Evolutionary conservation across 2,888 invertebrate genomes (phyloP).

Genomic region (Toxonevra muliebris): DNA sequence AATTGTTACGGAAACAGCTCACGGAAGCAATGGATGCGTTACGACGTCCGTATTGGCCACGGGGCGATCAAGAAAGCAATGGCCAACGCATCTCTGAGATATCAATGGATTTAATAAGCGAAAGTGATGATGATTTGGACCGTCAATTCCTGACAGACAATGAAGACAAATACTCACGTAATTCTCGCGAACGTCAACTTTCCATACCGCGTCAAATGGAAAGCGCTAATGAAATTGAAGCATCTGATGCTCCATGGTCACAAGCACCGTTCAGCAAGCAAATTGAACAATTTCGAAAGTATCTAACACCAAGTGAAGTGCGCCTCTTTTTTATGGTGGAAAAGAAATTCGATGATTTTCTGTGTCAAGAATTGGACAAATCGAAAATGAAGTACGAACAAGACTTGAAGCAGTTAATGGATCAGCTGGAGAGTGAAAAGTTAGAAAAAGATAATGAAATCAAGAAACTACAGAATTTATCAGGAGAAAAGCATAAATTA

Average conservation of each 20-base stretch:
- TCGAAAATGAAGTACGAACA: constrained; percentile 60
- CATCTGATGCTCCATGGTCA: constrained; percentile 35
- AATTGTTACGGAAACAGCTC: constrained; percentile 66
- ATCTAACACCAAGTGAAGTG: constrained; percentile 60
- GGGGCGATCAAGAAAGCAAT: constrained; percentile 57
- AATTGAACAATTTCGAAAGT: constrained; percentile 62
- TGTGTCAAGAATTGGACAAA: constrained; percentile 68
- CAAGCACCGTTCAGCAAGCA: constrained; percentile 58
- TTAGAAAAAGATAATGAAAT: constrained; percentile 69
- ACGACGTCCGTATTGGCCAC: constrained; percentile 54
- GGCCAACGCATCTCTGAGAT: constrained; percentile 63
- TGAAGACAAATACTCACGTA: constrained; percentile 54
- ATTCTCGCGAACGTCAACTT: constrained; percentile 59
- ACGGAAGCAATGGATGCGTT: constrained; percentile 65
- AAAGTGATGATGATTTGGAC: constrained; percentile 63
- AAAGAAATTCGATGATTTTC: constrained; percentile 69
- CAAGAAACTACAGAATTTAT: constrained; percentile 66
- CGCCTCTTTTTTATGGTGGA: constrained; percentile 65
- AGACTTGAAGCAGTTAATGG: constrained; percentile 56
- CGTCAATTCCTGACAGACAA: constrained; percentile 59
- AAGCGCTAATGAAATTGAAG: constrained; percentile 3
- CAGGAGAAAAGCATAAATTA: constrained; percentile 71
- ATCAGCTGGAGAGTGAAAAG: constrained; percentile 69
- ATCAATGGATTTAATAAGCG: constrained; percentile 64
- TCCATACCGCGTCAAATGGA: constrained; percentile 49